Conservation (phyloP, 2,113 vertebrate species). For the Periophthalmodon schlosseri region DNA sequence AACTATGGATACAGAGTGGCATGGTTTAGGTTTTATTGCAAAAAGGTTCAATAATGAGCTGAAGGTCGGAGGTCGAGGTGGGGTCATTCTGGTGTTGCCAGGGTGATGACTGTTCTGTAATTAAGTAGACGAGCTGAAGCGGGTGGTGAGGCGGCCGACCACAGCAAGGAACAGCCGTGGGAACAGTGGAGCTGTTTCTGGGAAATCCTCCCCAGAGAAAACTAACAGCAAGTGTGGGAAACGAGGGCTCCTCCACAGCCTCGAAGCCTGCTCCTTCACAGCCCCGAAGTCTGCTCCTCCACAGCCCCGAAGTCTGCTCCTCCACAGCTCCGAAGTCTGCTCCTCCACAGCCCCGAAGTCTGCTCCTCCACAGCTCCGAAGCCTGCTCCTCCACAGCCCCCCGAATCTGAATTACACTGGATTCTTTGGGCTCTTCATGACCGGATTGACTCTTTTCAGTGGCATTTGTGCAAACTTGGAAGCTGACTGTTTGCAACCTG, state of each 20-base stretch:
- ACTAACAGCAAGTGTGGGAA: constrained; percentile 61
- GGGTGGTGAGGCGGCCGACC: constrained; percentile 30
- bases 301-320: constrained; percentile 5
- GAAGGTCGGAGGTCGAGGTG: constrained; percentile 29
- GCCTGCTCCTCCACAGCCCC: no score
- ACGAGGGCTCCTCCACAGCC: constrained; percentile 27
- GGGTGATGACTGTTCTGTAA: constrained; percentile 35
- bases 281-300: constrained; percentile 8
- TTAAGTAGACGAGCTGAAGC: constrained; percentile 32
- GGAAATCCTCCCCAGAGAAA: constrained; percentile 44
- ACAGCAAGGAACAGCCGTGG: constrained; percentile 28
- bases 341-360: background rate
- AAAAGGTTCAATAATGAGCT: constrained; percentile 16
- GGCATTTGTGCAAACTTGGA: background rate
- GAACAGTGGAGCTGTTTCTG: constrained; percentile 35
- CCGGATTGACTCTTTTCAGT: background rate
- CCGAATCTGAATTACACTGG: background rate
- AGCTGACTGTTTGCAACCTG: background rate
- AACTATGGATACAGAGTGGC: constrained; percentile 15
- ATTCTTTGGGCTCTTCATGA: background rate
- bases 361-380: no score
- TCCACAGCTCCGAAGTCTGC: constrained; percentile 3
- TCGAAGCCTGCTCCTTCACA: constrained; percentile 5
- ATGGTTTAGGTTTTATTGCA: background rate
- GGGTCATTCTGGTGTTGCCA: constrained; percentile 28